These are phyloP conservation scores for Xiphophorus maculatus DNA, from an alignment of 2,113 vertebrate genomes.

Conservation along the genomic window DNA sequence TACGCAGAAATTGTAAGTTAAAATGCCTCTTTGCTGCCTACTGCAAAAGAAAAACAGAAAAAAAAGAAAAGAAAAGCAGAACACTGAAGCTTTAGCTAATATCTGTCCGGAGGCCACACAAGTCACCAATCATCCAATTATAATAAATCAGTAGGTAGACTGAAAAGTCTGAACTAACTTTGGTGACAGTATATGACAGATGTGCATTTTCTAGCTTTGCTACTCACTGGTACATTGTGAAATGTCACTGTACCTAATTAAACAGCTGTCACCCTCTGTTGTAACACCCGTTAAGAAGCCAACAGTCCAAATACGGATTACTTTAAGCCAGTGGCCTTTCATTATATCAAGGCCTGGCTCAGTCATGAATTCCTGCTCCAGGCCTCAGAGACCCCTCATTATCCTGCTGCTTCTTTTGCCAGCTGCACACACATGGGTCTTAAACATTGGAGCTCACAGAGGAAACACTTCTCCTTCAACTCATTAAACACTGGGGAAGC, in stretches of 20 bases:
- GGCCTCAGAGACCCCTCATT: constrained; percentile 58
- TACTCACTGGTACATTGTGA: constrained; percentile 17
- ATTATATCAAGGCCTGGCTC: constrained; percentile 54
- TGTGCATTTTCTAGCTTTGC: constrained; percentile 19
- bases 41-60: neutral
- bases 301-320: constrained; percentile 60
- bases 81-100: constrained; percentile 1
- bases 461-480: constrained; percentile 35
- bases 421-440: constrained; percentile 24
- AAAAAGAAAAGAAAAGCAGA: neutral
- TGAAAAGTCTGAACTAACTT: neutral
- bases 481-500: constrained; percentile 28
- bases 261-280: constrained; percentile 40
- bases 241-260: constrained; percentile 54
- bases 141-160: constrained; percentile 18
- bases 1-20: constrained; percentile 13
- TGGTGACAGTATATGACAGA: neutral
- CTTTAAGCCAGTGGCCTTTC: constrained; percentile 63
- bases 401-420: constrained; percentile 36
- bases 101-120: neutral
- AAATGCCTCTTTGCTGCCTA: constrained; percentile 14
- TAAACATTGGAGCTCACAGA: constrained; percentile 18
- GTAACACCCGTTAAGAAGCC: constrained; percentile 38
- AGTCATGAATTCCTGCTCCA: constrained; percentile 56
- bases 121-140: constrained; percentile 14